A percentile compares a stretch with the other conserved stretches of the same genome.
Evolutionary conservation across 2,113 vertebrate species (phyloP).

Genomic region (Leptosomus discolor): DNA sequence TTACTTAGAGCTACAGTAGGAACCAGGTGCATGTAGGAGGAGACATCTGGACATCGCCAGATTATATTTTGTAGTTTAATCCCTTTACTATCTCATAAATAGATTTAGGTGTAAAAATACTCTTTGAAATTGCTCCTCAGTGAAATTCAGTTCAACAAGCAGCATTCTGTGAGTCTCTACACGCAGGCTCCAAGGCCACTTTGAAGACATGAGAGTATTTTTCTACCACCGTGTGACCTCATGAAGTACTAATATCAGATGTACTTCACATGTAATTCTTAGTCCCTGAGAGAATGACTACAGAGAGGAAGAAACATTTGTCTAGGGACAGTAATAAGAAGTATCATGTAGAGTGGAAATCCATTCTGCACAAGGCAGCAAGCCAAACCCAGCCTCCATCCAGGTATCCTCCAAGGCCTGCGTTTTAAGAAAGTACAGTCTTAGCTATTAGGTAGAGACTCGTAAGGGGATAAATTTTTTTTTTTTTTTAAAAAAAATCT

Average conservation of each 20-base stretch:
- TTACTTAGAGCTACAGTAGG: background rate
- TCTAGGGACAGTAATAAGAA: background rate
- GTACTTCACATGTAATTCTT: background rate
- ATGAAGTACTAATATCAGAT: background rate
- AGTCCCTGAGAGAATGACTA: background rate
- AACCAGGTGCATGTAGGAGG: background rate
- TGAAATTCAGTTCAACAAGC: background rate
- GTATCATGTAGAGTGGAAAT: background rate
- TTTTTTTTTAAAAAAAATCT: accelerated
- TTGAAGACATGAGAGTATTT: background rate
- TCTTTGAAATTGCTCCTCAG: background rate
- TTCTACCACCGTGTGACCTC: background rate
- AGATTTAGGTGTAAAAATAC: background rate
- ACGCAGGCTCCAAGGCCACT: background rate
- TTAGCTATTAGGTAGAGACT: background rate
- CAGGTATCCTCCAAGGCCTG: background rate
- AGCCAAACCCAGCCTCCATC: background rate
- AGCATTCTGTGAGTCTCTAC: background rate
- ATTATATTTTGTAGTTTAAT: background rate
- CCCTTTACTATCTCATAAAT: background rate
- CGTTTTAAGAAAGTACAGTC: background rate
- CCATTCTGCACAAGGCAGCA: background rate
- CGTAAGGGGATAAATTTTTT: background rate
- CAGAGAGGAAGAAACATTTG: background rate
- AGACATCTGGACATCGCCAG: background rate